A percentile compares a stretch with the other conserved stretches of the same genome.
Conservation (phyloP, 2,797 vertebrate species). For the Cygnus olor region DNA sequence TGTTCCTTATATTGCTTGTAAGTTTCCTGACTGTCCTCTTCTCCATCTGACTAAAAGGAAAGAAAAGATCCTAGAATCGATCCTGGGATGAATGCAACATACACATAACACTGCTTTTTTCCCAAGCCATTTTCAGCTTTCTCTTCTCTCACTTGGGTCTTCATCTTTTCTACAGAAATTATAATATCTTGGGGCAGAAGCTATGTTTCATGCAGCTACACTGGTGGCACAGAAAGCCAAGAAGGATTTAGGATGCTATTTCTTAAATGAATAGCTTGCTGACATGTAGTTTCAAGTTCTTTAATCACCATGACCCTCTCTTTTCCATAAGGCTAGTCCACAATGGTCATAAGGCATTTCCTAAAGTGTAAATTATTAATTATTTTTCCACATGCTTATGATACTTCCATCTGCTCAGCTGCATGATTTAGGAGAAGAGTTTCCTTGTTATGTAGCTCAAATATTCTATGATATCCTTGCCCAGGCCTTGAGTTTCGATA, state of each 20-base stretch:
- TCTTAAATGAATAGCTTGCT: slow-evolving; percentile 10
- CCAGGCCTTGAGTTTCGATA: not conserved
- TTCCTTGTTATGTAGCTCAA: not conserved
- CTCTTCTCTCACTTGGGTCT: not conserved
- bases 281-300: slow-evolving; percentile 33
- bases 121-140: not conserved
- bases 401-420: not conserved
- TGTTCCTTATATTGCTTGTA: not conserved
- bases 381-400: not conserved
- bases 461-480: not conserved
- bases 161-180: not conserved
- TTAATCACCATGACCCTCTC: slow-evolving; percentile 12
- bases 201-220: not conserved
- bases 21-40: not conserved
- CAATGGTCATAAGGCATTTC: slow-evolving; percentile 56
- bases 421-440: not conserved
- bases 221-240: not conserved
- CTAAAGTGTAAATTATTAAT: slow-evolving; percentile 45
- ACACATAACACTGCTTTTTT: not conserved
- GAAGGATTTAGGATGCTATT: not conserved
- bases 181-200: not conserved
- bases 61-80: not conserved
- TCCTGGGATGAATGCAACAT: not conserved
- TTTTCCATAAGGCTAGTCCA: slow-evolving; percentile 29
- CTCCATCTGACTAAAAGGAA: not conserved